Percentiles rank a stretch among this genome's conserved stretches.
phyloP scores from a whole-genome alignment of 2,797 vertebrate genomes.

The Fistularia commersonii region DNA sequence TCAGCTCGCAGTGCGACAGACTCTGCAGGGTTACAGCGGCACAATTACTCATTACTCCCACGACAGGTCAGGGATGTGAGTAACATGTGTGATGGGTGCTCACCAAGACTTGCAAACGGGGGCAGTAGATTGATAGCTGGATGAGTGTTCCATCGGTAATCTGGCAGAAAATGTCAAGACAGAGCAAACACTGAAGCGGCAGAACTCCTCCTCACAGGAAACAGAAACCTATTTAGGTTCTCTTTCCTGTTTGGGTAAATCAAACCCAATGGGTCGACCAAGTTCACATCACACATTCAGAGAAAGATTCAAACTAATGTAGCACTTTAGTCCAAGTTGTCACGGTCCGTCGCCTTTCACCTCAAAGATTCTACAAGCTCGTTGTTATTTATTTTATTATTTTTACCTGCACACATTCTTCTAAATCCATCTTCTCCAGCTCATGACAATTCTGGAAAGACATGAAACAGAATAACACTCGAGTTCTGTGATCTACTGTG shows the following conservation, averaged over 20 bases:
- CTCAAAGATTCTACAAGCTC: too few relatives aligned
- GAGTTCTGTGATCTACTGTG: not conserved
- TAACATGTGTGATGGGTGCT: slow-evolving; percentile 47
- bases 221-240: not conserved
- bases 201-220: not conserved
- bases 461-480: not conserved
- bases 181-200: not conserved
- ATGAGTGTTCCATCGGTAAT: slow-evolving; percentile 96
- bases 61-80: slow-evolving; percentile 1
- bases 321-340: too few relatives aligned
- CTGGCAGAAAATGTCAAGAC: slow-evolving; percentile 58
- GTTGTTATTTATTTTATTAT: slow-evolving; percentile 38
- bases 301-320: too few relatives aligned
- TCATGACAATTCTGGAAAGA: slow-evolving; percentile 90
- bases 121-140: slow-evolving; percentile 97
- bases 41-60: slow-evolving; percentile 10
- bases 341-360: too few relatives aligned
- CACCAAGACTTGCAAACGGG: slow-evolving; percentile 94
- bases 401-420: slow-evolving; percentile 95
- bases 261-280: too few relatives aligned
- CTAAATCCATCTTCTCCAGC: slow-evolving; percentile 98
- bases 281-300: too few relatives aligned
- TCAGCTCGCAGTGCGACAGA: slow-evolving; percentile 96
- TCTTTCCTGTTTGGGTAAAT: too few relatives aligned
- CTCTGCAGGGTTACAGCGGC: slow-evolving; percentile 73